These are phyloP conservation scores for Clistopyga incitator DNA, from an alignment of 2,888 invertebrate genomes.

Conservation along the genomic window DNA sequence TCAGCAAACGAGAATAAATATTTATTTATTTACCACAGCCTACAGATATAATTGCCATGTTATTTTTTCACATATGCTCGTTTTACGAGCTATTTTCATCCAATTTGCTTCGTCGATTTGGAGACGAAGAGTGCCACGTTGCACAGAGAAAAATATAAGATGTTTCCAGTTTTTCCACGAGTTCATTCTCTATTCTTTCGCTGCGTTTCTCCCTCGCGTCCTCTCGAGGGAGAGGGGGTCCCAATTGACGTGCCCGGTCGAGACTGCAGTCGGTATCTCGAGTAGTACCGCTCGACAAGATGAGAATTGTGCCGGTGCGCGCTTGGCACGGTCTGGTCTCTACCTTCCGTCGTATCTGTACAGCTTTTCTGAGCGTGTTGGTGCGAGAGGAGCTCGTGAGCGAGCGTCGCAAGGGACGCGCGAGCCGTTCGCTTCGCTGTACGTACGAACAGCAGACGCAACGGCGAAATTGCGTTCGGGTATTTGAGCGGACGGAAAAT, in stretches of 20 bases:
- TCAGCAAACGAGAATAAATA: neutral
- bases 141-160: constrained; percentile 4
- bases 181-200: constrained; percentile 22
- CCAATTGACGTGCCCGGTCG: constrained; percentile 44
- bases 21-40: neutral
- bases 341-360: neutral
- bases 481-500: constrained; percentile 39
- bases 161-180: constrained; percentile 1
- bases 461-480: constrained; percentile 50
- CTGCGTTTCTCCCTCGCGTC: neutral
- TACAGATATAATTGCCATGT: neutral
- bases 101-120: constrained; percentile 21
- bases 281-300: constrained; percentile 39
- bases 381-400: neutral
- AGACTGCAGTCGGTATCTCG: constrained; percentile 30
- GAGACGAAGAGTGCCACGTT: neutral
- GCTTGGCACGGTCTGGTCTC: constrained; percentile 7
- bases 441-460: constrained; percentile 18
- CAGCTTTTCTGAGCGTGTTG: neutral
- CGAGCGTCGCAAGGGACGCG: constrained; percentile 40
- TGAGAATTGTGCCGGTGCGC: constrained; percentile 51
- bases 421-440: constrained; percentile 14
- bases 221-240: neutral
- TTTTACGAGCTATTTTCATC: neutral
- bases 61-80: neutral